Percentiles rank a stretch among this genome's conserved stretches.
Conservation (phyloP, 2,888 invertebrate genomes). For the Slavum lentiscoides region DNA sequence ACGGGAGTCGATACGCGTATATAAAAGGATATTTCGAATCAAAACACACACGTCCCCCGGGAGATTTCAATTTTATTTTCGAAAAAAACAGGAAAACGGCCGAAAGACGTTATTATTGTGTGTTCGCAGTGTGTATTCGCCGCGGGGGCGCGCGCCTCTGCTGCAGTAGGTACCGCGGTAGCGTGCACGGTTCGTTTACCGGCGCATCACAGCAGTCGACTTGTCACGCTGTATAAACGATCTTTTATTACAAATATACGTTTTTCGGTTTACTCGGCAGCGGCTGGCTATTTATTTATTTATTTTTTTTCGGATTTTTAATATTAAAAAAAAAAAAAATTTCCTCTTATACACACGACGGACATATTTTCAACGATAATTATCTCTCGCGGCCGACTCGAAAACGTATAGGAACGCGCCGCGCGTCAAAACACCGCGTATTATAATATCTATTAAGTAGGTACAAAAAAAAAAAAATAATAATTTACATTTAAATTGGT, state of each 20-base stretch:
- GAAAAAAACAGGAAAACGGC: neutral
- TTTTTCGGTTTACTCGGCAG: no score
- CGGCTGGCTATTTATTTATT: no score
- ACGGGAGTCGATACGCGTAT: neutral
- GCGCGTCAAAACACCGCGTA: conserved; percentile 11
- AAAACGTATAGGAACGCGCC: neutral
- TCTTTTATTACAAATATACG: neutral
- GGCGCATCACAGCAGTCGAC: conserved; percentile 32
- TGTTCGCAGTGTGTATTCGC: neutral
- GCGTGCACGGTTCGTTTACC: conserved; percentile 50
- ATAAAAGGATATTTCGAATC: neutral
- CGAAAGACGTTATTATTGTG: neutral
- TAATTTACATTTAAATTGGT: conserved; percentile 52
- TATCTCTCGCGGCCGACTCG: no score
- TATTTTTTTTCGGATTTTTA: neutral
- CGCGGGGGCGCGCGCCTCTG: conserved; percentile 13
- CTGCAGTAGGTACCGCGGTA: conserved; percentile 23
- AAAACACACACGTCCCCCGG: conserved; percentile 23
- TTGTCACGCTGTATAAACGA: conserved; percentile 26
- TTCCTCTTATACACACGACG: no score
- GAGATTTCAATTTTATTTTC: conserved; percentile 35
- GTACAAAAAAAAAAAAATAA: neutral
- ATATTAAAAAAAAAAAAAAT: no score
- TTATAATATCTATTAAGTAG: neutral
- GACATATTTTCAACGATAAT: neutral